These are phyloP conservation scores for Sinohyriopsis cumingii DNA, from an alignment of 2,888 invertebrate genomes.

Conservation along the genomic window DNA sequence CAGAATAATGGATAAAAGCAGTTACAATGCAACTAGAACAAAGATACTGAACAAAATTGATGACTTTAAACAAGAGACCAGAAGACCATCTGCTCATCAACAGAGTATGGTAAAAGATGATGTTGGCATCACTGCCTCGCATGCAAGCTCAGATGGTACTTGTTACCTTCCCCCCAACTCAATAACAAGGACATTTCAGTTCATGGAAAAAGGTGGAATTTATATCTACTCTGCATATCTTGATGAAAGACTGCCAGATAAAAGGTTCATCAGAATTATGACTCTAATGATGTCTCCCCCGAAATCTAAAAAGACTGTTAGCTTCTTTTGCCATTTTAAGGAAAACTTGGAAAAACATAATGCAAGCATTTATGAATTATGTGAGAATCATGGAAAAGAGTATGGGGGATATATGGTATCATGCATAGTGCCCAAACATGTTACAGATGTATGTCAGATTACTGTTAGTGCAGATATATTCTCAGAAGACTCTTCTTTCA, in stretches of 20 bases:
- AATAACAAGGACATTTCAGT: conserved; percentile 37
- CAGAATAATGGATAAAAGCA: conserved; percentile 10
- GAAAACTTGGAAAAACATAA: conserved; percentile 5
- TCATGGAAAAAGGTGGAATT: conserved; percentile 25
- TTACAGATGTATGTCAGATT: conserved; percentile 30
- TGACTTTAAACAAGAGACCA: no score
- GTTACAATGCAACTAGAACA: conserved; percentile 3
- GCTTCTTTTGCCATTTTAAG: conserved; percentile 45
- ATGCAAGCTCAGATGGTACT: neutral
- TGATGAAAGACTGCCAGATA: conserved; percentile 49
- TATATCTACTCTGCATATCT: conserved; percentile 63
- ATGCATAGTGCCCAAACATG: conserved; percentile 41
- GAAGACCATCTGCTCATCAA: no score
- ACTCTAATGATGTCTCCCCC: conserved; percentile 37
- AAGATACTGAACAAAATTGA: neutral
- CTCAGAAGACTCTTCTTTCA: conserved; percentile 7
- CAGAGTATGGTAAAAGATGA: neutral
- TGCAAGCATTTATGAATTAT: conserved; percentile 56
- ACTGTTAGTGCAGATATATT: conserved; percentile 23
- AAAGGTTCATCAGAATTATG: conserved; percentile 44
- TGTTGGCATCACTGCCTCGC: neutral
- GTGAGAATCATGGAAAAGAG: conserved; percentile 61
- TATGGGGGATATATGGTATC: conserved; percentile 63
- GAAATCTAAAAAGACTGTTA: conserved; percentile 5
- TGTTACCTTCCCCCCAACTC: conserved; percentile 33